These are phyloP conservation scores for Hylia prasina DNA, from an alignment of 2,113 vertebrate species.

Conservation along the genomic window DNA sequence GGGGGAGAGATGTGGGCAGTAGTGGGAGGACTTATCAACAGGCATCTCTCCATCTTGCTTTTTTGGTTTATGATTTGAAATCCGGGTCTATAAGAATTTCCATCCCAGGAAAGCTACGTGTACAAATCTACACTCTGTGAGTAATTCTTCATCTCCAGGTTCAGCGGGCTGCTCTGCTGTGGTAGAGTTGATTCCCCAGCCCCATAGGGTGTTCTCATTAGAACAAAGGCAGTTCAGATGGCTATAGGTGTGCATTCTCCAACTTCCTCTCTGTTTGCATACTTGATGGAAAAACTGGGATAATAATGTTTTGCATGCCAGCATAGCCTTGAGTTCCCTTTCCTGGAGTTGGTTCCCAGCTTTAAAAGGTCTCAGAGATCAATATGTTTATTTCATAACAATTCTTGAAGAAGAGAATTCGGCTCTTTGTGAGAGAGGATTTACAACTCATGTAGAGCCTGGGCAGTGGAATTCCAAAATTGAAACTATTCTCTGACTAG, in stretches of 20 bases:
- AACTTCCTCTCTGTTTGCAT: background rate
- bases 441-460: background rate
- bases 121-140: background rate
- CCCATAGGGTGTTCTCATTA: accelerated
- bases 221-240: background rate
- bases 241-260: background rate
- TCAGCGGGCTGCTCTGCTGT: background rate
- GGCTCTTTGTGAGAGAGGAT: background rate
- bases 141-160: background rate
- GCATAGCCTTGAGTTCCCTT: background rate
- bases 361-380: background rate
- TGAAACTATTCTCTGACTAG: background rate
- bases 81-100: background rate
- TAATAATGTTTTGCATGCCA: background rate
- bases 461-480: background rate
- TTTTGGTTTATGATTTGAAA: background rate
- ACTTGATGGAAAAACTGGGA: background rate
- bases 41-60: background rate
- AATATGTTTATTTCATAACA: background rate
- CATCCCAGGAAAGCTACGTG: accelerated
- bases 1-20: background rate
- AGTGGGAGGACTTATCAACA: background rate
- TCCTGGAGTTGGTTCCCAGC: background rate
- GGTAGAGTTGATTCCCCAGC: background rate
- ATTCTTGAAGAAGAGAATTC: background rate